Evolutionary conservation across 92 coral and sea anemone species (phyloP), one percentile per base, ranked within the genome.

Genomic region (Diadumene lineata): DNA sequence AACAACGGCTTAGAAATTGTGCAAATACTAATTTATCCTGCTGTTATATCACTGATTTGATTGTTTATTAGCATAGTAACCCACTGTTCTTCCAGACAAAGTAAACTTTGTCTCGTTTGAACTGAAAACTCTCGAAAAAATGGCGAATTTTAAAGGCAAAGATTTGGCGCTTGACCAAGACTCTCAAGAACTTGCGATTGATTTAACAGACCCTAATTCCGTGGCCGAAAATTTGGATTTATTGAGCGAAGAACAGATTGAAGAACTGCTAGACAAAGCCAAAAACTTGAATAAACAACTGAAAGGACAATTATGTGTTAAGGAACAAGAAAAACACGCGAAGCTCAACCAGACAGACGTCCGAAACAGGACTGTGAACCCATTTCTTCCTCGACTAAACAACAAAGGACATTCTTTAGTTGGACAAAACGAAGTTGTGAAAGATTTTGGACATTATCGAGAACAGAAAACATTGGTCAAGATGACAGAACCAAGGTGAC

Each of bases 161-260:
- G 48, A 53, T 16, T 56, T 58, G 0, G 79, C 43, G 25, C 16
- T 33, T 6, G 21, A 23, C 24, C 53, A 32, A 3, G 29, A 32
- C 18, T 30, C 48, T 38, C 48, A 34, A 30, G 81, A 76, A 19
- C 21, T 78, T 10, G 64, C 57, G n/a, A 33, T 78, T n/a, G 82
- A 78, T 68, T 34, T 78, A 38, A 65, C 82, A 34, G 82, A 78
- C 28, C 82, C 82, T 0, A 26, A 56, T 25, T 78, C 81, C 26
- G 72, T 77, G 0, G 82, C 79, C 31, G 87, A 80, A 27, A 82
- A 84, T 56, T 64, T 94, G 28, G 97, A 91, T 64, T 73, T 30
- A 31, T 62, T 94, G 28, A 72, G 92, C 7, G 98, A 91, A 50
- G 88, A 88, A 32, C 88, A 94, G 66, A 56, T 94, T 1, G 98